phyloP scores from a whole-genome alignment of 2,113 vertebrate species.

The Oxygymnocypris stewartii region DNA sequence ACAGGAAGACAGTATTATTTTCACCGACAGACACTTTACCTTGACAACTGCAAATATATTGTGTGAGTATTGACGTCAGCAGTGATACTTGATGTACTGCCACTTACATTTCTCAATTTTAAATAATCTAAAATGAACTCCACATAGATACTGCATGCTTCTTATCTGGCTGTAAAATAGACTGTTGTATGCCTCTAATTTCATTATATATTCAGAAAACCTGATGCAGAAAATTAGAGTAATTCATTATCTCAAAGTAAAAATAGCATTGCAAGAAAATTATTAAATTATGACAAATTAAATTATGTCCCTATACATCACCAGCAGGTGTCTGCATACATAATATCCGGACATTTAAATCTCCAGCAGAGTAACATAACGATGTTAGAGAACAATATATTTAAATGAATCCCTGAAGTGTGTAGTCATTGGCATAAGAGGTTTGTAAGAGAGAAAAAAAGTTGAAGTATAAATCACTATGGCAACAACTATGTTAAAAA shows the following conservation, averaged over 20 bases:
- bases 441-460: not conserved
- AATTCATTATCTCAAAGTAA: not conserved
- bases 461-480: not conserved
- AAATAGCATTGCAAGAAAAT: not conserved
- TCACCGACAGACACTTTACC: not conserved
- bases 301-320: not conserved
- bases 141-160: not conserved
- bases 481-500: not conserved
- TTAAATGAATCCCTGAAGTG: not conserved
- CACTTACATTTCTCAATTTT: not conserved
- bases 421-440: not conserved
- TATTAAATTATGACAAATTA: not conserved
- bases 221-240: too few species aligned
- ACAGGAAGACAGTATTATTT: not conserved
- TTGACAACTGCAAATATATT: not conserved
- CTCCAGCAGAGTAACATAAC: not conserved
- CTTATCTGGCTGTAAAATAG: not conserved
- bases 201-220: too few species aligned
- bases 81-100: not conserved
- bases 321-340: not conserved
- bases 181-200: not conserved
- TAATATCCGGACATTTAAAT: not conserved
- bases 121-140: not conserved
- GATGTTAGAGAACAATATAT: not conserved
- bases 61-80: not conserved